A percentile compares a stretch with the other conserved stretches of the same genome.
Evolutionary conservation across 92 coral and sea anemone species (phyloP).

Genomic region (Phymanthus crucifer): DNA sequence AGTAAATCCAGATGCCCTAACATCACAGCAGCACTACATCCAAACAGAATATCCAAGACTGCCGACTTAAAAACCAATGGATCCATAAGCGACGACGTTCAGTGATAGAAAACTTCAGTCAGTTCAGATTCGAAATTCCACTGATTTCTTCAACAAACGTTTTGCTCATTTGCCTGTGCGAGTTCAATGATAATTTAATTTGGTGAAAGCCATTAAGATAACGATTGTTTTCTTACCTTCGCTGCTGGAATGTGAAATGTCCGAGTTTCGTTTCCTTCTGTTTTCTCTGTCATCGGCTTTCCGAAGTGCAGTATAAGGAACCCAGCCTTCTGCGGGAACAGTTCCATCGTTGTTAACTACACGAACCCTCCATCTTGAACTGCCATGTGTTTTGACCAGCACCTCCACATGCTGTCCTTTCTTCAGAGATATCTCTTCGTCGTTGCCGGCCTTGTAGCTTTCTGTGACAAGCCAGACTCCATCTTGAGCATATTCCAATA

Average conservation of each 20-base stretch:
- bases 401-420: slow-evolving; percentile 96
- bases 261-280: slow-evolving; percentile 82
- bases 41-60: too few species aligned
- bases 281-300: slow-evolving; percentile 79
- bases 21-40: neutral
- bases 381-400: slow-evolving; percentile 88
- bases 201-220: neutral
- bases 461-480: slow-evolving; percentile 87
- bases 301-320: slow-evolving; percentile 75
- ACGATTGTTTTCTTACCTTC: slow-evolving; percentile 74
- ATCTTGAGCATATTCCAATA: slow-evolving; percentile 70
- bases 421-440: slow-evolving; percentile 94
- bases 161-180: too few species aligned
- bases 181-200: neutral
- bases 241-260: slow-evolving; percentile 96
- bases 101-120: neutral
- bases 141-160: neutral
- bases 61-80: neutral
- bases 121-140: neutral
- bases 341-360: slow-evolving; percentile 81
- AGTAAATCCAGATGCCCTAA: too few species aligned
- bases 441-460: slow-evolving; percentile 80
- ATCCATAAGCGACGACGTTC: neutral
- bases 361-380: slow-evolving; percentile 91
- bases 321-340: slow-evolving; percentile 90